Evolutionary conservation across 2,888 invertebrate species (phyloP), one percentile per base, ranked within the genome.

Genomic region (Perdita meconis): DNA sequence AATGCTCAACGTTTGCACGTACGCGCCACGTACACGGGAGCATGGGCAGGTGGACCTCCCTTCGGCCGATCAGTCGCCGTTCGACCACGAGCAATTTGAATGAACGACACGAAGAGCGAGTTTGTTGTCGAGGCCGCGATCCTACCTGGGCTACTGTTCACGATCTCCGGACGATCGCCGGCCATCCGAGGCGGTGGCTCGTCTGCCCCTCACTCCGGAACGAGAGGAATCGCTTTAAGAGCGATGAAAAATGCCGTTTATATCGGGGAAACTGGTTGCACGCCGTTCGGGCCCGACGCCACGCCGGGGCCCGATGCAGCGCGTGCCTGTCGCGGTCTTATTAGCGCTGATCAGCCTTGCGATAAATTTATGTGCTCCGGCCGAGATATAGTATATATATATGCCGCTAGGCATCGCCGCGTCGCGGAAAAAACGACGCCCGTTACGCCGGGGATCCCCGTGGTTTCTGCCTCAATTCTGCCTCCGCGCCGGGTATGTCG

Each of bases 341-440:
- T 85, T 85, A 85, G 79, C 77, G 81, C 75, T 76, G 83, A 85
- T 85, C 84, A 76, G 84, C 76, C 68, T 65, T 51, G 74, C 78
- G 84, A 84, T 82, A 83, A 85, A 85, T 84, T 83, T 83, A 84
- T 81, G 73, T 76, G 80, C 69, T n/a, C n/a, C 78, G 63, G 36
- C 60, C 44, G 47, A 74, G 80, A 82, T 66, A 71, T n/a, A n/a
- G n/a, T n/a, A n/a, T n/a, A n/a, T n/a, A n/a, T 69, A 67, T 75
- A 69, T 71, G 53, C 55, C 57, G 65, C 55, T 69, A 72, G 65
- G 61, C 73, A 77, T 60, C 66, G 63, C 50, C 65, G 0, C 38
- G 50, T 19, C 26, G 60, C 22, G 40, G n/a, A 64, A 61, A 38
- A 67, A 47, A 61, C 38, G n/a, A 26, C 53, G 68, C 71, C n/a